A percentile compares a stretch with the other conserved stretches of the same genome.
Evolutionary conservation across 1,140 invertebrate genomes (phyloP).

Genomic region (Bombus cullumanus): DNA sequence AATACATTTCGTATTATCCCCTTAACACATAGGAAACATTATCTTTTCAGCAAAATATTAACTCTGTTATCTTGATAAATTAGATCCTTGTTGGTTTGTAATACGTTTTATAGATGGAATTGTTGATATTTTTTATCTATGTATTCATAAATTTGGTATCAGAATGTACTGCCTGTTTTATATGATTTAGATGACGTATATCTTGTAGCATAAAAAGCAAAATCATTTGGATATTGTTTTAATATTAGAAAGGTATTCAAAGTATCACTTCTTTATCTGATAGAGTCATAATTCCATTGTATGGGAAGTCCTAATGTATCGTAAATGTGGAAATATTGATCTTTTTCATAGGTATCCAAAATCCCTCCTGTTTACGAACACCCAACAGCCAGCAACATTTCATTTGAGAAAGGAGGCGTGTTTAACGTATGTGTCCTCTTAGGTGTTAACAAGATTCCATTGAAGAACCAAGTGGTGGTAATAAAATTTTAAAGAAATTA

Average conservation of each 20-base stretch:
- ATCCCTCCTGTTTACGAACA: constrained; percentile 80
- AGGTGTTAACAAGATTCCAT: background rate
- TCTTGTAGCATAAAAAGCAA: background rate
- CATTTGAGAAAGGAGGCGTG: constrained; percentile 77
- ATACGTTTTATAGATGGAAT: background rate
- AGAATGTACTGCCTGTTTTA: background rate
- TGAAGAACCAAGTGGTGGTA: background rate
- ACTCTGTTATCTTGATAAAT: constrained; percentile 51
- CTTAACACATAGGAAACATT: background rate
- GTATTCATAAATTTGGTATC: constrained; percentile 5
- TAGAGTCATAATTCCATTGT: background rate
- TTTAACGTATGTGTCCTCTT: constrained; percentile 71
- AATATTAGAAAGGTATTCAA: background rate
- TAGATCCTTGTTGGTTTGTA: constrained; percentile 23
- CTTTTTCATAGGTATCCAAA: constrained; percentile 74
- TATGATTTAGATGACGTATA: background rate
- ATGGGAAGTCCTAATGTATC: background rate
- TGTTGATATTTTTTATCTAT: constrained; percentile 32
- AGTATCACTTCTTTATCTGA: background rate
- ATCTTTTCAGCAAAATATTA: constrained; percentile 15
- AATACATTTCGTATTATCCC: background rate
- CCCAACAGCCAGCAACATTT: constrained; percentile 82
- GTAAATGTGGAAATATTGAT: background rate
- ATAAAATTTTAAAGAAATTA: constrained; percentile 26
- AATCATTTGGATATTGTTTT: background rate